A percentile compares a stretch with the other conserved stretches of the same genome.
phyloP scores from a whole-genome alignment of 2,797 vertebrate species.

The Carcharodon carcharias region DNA sequence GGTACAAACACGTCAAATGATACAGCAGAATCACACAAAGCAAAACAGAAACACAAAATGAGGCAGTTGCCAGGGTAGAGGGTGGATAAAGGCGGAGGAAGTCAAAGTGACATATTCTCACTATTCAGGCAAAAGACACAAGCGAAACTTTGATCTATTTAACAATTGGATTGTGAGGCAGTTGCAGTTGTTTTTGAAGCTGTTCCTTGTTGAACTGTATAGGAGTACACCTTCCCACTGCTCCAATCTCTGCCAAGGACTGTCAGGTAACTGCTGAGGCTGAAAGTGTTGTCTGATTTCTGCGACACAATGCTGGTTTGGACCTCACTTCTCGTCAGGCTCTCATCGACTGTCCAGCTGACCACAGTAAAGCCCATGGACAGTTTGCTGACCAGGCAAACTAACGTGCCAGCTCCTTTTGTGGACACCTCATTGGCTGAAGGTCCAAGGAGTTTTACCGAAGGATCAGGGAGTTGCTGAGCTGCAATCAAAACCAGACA shows the following conservation, averaged over 20 bases:
- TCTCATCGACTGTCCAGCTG: background rate
- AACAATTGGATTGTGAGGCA: background rate
- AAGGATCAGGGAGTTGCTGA: background rate
- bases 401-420: background rate
- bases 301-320: background rate
- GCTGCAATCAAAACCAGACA: background rate
- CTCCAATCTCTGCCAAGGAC: background rate
- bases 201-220: slow-evolving; percentile 6
- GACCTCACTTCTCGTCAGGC: background rate
- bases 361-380: background rate
- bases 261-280: slow-evolving; percentile 14
- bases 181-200: background rate
- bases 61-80: background rate
- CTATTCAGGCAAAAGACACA: background rate
- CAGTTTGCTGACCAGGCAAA: slow-evolving; percentile 20
- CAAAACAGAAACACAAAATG: background rate
- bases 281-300: background rate
- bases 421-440: background rate
- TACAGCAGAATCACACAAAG: background rate
- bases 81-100: background rate
- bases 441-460: background rate
- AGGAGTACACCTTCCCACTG: slow-evolving; percentile 14
- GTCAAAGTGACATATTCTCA: background rate
- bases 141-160: background rate
- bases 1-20: background rate